Evolutionary conservation across 2,113 vertebrate species (phyloP), one percentile per base, ranked within the genome.

Genomic region (Cryptotis parvus): DNA sequence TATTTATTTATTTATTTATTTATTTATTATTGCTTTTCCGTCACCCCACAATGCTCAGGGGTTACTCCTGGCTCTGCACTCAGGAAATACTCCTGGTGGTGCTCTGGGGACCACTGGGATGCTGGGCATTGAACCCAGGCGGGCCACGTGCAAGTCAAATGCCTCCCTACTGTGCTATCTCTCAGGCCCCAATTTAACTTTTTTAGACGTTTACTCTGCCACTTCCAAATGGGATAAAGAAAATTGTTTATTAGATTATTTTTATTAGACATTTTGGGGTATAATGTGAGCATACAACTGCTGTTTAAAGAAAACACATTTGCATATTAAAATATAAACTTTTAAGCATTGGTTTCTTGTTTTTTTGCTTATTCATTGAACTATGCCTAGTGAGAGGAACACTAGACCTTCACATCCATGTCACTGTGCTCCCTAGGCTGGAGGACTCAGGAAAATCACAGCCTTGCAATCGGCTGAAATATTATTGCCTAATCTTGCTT

Each of bases 191-290:
- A n/a, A n/a, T n/a, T n/a, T n/a, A n/a, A n/a, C n/a, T 58, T 79
- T 80, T 39, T 7, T 58, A 84, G 22, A 7, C 0, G 49, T 84
- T 82, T 52, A 11, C 4, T 81, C 45, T 63, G 45, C 37, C 73
- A 73, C 41, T 80, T 79, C 76, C 52, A 81, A 86, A 45, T 49
- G 33, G 29, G 12, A 84, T 74, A 58, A 70, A 43, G 76, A 88
- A n/a, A n/a, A n/a, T n/a, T n/a, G 4, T 76, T 77, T 84, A 14
- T 39, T 76, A 80, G 24, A 69, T 76, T 72, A 14, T 81, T 89
- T 84, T 87, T 24, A 73, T 63, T 76, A 80, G 18, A 26, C 3
- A 68, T 63, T 89, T 87, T 24, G 3, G 27, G n/a, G 4, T 66
- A 70, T n/a, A 70, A 88, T 72, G 20, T 63, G 18, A 73, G 58